phyloP scores from a whole-genome alignment of 2,113 vertebrate genomes.

The Oreochromis aureus region DNA sequence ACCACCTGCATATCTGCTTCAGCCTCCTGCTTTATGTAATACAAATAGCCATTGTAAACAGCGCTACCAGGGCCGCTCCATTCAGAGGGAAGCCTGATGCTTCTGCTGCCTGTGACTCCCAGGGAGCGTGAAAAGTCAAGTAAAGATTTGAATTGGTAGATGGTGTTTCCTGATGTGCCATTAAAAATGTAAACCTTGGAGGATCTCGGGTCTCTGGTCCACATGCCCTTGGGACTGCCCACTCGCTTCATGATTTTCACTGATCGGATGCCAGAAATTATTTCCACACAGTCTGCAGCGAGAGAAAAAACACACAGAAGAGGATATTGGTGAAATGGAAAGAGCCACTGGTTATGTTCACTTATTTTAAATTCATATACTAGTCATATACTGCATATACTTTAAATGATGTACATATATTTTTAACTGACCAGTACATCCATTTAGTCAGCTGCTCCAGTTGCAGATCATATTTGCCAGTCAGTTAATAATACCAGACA shows the following conservation, averaged over 20 bases:
- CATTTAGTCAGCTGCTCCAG: not conserved
- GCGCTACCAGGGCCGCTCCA: conserved; percentile 85
- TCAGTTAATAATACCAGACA: not conserved
- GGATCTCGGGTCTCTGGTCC: conserved; percentile 85
- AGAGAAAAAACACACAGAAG: not conserved
- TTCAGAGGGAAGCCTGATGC: conserved; percentile 80
- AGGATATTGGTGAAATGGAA: not conserved
- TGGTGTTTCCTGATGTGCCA: conserved; percentile 77
- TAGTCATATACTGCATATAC: not conserved
- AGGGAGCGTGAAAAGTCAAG: conserved; percentile 81
- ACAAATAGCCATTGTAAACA: conserved; percentile 83
- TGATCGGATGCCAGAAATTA: conserved; percentile 84
- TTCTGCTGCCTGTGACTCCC: conserved; percentile 69
- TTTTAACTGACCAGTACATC: not conserved
- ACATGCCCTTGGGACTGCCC: conserved; percentile 81
- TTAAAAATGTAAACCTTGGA: conserved; percentile 91
- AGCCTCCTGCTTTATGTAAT: conserved; percentile 75
- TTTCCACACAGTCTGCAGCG: conserved; percentile 84
- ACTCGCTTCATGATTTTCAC: conserved; percentile 94
- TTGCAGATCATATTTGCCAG: not conserved
- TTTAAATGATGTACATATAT: not conserved
- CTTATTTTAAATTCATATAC: not conserved
- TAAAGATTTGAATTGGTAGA: conserved; percentile 82
- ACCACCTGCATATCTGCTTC: conserved; percentile 80
- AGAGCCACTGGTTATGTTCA: not conserved